Percentiles rank a stretch among this genome's conserved stretches.
Conservation (phyloP, 2,113 vertebrate genomes). For the Glaucidium brasilianum region DNA sequence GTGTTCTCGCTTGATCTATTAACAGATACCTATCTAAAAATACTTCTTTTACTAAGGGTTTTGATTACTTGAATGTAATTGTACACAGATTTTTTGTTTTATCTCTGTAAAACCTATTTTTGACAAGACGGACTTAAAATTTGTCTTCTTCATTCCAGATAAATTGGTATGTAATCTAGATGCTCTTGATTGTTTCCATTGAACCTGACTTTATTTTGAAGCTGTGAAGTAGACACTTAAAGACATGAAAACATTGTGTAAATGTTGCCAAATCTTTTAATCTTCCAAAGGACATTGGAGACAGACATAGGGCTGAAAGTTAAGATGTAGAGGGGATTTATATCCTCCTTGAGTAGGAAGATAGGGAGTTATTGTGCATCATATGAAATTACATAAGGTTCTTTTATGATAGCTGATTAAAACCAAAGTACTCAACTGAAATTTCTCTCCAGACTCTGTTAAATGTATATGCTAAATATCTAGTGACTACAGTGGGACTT, state of each 20-base stretch:
- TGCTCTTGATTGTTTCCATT: background rate
- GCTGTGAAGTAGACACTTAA: background rate
- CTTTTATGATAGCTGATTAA: background rate
- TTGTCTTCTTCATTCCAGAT: fast-evolving
- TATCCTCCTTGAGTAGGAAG: background rate
- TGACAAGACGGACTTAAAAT: background rate
- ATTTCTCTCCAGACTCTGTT: background rate
- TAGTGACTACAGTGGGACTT: background rate
- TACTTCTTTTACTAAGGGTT: background rate
- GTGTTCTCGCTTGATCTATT: fast-evolving
- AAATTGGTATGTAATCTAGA: no score
- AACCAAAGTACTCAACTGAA: background rate
- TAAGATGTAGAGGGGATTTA: background rate
- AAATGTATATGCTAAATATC: background rate
- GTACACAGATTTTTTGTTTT: background rate
- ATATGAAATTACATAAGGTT: background rate
- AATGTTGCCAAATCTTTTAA: background rate
- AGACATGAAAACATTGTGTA: background rate
- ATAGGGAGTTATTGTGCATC: no score
- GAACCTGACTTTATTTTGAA: background rate
- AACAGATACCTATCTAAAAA: background rate
- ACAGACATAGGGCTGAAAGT: background rate
- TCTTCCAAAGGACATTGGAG: background rate
- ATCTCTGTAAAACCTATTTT: background rate
- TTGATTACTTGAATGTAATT: background rate